phyloP scores from a whole-genome alignment of 2,888 invertebrate genomes.

The Himalopsyche japonica region DNA sequence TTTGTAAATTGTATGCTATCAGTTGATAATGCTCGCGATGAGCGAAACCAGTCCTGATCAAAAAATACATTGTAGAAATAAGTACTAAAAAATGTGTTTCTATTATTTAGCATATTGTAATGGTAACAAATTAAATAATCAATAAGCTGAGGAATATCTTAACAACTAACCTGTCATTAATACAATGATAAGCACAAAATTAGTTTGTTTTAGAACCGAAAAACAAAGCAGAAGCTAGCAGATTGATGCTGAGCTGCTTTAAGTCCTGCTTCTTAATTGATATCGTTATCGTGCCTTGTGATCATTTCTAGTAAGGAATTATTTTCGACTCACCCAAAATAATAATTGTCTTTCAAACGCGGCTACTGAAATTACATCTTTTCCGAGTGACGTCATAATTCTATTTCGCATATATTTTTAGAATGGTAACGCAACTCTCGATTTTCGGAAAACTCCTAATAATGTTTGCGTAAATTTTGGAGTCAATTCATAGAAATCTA shows the following conservation, averaged over 20 bases:
- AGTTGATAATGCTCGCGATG: no score
- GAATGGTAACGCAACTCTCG: neutral
- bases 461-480: neutral
- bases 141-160: no score
- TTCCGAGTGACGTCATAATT: neutral
- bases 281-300: conserved; percentile 27
- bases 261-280: conserved; percentile 28
- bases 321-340: conserved; percentile 21
- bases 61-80: no score
- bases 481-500: no score
- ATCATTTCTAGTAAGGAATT: conserved; percentile 26
- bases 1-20: no score
- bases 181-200: neutral
- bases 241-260: neutral
- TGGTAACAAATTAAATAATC: no score
- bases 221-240: neutral
- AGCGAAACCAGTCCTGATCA: no score
- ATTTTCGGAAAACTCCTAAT: neutral
- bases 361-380: conserved; percentile 11
- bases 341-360: conserved; percentile 10
- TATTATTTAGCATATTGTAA: no score
- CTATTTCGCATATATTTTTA: neutral
- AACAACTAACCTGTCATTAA: no score
- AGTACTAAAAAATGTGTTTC: no score
- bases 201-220: neutral